Evolutionary conservation across 2,797 vertebrate species (phyloP), one percentile per base, ranked within the genome.

Genomic region (Acanthornis magna): DNA sequence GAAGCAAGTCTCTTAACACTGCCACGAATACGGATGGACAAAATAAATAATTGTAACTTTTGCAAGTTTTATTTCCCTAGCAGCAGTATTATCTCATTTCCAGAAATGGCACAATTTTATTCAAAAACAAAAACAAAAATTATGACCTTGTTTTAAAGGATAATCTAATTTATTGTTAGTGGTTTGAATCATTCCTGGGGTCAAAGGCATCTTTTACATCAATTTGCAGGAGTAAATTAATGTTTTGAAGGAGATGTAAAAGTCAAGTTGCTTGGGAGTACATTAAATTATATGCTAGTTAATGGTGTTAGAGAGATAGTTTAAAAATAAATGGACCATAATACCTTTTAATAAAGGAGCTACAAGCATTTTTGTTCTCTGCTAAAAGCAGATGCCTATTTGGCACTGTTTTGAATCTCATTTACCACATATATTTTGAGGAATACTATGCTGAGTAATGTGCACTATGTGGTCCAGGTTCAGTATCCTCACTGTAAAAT

Each of bases 401-500:
- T 98, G 97, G 96, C 96, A 97, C 94, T 97, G 82, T 97, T 98
- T 98, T 97, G 97, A 98, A 98, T 98, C 96, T 96, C 97, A 97
- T 98, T 98, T 97, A 91, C 98, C 97, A 97, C 97, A 97, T 98
- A 98, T 98, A 98, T 98, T 98, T 99, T 99, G 98, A 99, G 98
- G 98, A 99, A 99, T 99, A 98, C 97, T 97, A 95, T 96, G 93
- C 96, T 96, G 96, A 98, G 97, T 98, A 98, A 98, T 98, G 98
- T 98, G 98, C 97, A 98, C 97, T 97, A 92, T 22, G 40, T 97
- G 98, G 97, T 98, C 97, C 96, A 98, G 98, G 98, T 98, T 99
- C 98, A 98, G 92, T 97, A 97, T 98, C 97, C 97, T 98, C 97
- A 98, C 97, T 97, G 97, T 98, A 98, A 99, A 99, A 99, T 99